Conservation (phyloP, 2,113 vertebrate genomes). For the Vulpes lagopus region DNA sequence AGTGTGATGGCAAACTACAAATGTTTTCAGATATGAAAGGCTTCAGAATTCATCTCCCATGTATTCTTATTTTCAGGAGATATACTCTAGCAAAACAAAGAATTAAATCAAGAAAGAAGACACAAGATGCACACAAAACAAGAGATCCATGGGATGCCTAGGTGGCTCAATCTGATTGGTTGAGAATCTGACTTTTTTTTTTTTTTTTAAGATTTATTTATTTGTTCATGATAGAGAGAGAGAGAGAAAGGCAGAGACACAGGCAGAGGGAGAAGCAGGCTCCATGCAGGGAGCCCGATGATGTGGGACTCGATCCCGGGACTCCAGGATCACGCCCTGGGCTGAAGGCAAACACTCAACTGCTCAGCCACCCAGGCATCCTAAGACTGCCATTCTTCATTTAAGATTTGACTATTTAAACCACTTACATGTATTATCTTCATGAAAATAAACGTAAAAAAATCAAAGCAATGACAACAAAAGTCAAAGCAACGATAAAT, state of each 20-base stretch:
- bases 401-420: not conserved
- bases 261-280: too few species aligned
- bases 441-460: not conserved
- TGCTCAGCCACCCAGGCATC: too few species aligned
- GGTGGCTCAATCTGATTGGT: not conserved
- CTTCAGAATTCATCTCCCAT: not conserved
- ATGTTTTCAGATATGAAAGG: not conserved
- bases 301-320: too few species aligned
- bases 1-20: not conserved
- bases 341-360: too few species aligned
- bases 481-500: not conserved
- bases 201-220: too few species aligned
- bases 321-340: too few species aligned
- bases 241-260: too few species aligned
- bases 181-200: not conserved
- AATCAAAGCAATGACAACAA: not conserved
- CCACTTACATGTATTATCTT: not conserved
- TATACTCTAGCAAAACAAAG: not conserved
- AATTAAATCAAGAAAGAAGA: not conserved
- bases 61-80: not conserved
- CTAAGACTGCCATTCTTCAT: not conserved
- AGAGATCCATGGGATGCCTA: not conserved
- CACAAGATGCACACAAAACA: not conserved
- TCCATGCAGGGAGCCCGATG: too few species aligned
- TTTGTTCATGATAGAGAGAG: too few species aligned